These are phyloP conservation scores for Herpailurus yagouaroundi DNA, from an alignment of 2,113 vertebrate species.

Conservation along the genomic window DNA sequence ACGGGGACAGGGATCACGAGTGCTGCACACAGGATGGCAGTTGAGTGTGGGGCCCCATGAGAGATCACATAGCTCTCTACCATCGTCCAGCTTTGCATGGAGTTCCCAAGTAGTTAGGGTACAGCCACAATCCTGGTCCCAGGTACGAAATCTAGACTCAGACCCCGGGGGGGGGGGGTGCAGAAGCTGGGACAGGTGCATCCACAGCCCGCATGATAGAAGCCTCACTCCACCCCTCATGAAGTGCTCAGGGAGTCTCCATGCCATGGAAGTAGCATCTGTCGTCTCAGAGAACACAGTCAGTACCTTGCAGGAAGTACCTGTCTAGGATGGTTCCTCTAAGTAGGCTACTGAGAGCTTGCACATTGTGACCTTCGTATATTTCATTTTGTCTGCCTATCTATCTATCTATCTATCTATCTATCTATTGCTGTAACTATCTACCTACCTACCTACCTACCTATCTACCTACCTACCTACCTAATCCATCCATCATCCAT, in stretches of 20 bases:
- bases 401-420: too few relatives aligned
- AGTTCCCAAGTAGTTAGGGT: neutral
- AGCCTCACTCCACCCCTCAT: neutral
- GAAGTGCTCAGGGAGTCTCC: rapidly evolving
- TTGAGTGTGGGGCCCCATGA: neutral
- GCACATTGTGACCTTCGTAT: neutral
- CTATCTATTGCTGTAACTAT: too few relatives aligned
- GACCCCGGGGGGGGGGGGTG: rapidly evolving
- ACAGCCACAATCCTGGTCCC: neutral
- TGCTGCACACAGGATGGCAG: neutral
- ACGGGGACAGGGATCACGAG: rapidly evolving
- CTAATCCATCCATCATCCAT: too few relatives aligned
- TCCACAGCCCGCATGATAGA: too few relatives aligned
- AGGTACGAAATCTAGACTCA: neutral
- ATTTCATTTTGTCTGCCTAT: neutral
- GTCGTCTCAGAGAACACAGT: neutral
- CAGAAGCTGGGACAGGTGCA: too few relatives aligned
- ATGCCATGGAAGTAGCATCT: neutral
- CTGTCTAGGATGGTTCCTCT: neutral
- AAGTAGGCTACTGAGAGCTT: neutral
- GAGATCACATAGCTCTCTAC: too few relatives aligned
- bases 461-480: too few relatives aligned
- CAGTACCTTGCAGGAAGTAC: neutral
- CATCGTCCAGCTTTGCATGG: neutral
- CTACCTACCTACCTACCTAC: too few relatives aligned